phyloP scores from a whole-genome alignment of 2,113 vertebrate species.

The Pseudorectes ferrugineus region DNA sequence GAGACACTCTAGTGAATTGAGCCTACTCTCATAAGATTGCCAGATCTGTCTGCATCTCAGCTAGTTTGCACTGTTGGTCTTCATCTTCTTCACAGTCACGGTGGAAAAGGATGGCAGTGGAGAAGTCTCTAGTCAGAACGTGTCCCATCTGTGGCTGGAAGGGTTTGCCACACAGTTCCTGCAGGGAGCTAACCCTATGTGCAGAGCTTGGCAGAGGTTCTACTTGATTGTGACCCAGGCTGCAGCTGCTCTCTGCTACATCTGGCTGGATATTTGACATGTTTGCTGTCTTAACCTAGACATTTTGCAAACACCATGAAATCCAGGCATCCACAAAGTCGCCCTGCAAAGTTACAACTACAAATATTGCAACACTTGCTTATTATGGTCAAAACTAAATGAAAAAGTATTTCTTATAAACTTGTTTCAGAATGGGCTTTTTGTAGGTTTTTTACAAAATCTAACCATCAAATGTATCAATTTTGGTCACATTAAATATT shows the following conservation, averaged over 20 bases:
- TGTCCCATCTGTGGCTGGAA: not conserved
- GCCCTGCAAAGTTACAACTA: not conserved
- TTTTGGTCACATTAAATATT: not conserved
- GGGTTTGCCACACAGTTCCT: not conserved
- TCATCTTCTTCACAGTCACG: not conserved
- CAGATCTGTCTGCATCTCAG: not conserved
- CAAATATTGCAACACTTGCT: not conserved
- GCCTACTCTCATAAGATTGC: not conserved
- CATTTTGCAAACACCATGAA: not conserved
- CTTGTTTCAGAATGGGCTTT: not conserved
- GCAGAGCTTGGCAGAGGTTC: not conserved
- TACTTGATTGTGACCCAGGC: not conserved
- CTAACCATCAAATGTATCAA: not conserved
- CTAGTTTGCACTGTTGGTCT: accelerated
- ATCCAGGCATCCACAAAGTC: not conserved
- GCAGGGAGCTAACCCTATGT: not conserved
- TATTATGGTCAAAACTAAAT: not conserved
- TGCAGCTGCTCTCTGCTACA: not conserved
- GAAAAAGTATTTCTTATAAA: not conserved
- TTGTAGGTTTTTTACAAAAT: not conserved
- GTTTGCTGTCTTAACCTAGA: not conserved
- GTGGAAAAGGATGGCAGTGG: not conserved
- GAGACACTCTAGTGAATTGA: not conserved
- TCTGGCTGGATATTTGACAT: not conserved
- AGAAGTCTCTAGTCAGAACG: not conserved